Evolutionary conservation across 2,113 vertebrate species (phyloP).

Genomic region (Paramormyrops kingsleyae): DNA sequence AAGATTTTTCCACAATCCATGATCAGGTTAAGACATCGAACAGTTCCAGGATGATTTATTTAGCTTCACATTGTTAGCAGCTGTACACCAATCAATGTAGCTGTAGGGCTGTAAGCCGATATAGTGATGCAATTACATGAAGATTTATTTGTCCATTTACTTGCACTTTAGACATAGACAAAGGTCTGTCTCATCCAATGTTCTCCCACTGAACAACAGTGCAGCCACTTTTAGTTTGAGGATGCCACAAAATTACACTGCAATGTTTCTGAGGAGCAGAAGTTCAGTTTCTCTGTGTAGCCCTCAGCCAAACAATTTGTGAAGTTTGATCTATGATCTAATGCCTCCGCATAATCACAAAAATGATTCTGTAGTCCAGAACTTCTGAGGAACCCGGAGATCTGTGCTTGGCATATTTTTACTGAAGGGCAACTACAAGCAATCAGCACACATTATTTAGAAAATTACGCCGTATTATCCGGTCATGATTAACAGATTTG

Average conservation of each 20-base stretch:
- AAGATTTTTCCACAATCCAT: neutral
- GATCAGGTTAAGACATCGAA: neutral
- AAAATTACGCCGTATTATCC: neutral
- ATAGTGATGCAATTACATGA: neutral
- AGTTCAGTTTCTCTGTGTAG: neutral
- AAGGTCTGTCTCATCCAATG: neutral
- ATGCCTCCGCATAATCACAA: neutral
- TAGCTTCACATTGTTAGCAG: neutral
- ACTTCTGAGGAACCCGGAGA: neutral
- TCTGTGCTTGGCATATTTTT: neutral
- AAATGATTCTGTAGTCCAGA: neutral
- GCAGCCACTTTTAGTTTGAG: neutral
- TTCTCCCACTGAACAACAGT: neutral
- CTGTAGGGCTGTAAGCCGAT: neutral
- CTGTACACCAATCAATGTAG: neutral
- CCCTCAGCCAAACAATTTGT: neutral
- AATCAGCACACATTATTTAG: neutral
- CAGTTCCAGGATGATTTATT: neutral
- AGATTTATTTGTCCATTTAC: neutral
- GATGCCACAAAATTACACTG: neutral
- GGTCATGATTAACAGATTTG: neutral
- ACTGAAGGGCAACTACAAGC: neutral
- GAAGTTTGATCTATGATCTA: neutral
- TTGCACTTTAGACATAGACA: neutral
- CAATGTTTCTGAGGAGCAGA: neutral